Conservation (phyloP, 2,113 vertebrate species). For the Sialia sialis region DNA sequence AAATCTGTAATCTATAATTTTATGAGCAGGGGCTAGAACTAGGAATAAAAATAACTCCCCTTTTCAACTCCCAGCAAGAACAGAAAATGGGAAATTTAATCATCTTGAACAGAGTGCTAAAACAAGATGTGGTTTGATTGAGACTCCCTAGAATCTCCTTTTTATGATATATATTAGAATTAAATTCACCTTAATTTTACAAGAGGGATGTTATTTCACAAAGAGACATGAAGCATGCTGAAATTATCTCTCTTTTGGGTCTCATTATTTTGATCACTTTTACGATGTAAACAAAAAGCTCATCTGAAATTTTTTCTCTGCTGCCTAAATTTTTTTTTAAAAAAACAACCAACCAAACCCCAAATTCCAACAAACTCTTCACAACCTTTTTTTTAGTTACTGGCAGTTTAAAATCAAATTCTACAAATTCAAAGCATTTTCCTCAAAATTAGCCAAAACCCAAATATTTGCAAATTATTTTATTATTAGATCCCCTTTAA, state of each 20-base stretch:
- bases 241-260: background rate
- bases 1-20: slow-evolving; percentile 25
- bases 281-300: background rate
- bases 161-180: slow-evolving; percentile 26
- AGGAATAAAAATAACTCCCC: slow-evolving; percentile 30
- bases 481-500: background rate
- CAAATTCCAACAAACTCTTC: background rate
- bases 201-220: background rate
- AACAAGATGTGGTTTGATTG: slow-evolving; percentile 5
- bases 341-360: fast-evolving
- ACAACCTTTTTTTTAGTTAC: background rate
- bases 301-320: background rate
- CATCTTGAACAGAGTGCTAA: slow-evolving; percentile 33
- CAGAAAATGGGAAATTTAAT: slow-evolving; percentile 51
- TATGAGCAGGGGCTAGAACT: background rate
- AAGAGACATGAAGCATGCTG: background rate
- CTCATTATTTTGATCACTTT: background rate
- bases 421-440: background rate
- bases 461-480: background rate
- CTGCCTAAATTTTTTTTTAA: background rate
- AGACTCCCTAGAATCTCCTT: slow-evolving; percentile 23
- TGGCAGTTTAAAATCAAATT: background rate
- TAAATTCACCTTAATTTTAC: slow-evolving; percentile 29
- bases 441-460: background rate
- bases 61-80: slow-evolving; percentile 28